These are phyloP conservation scores for Onychomys leucogaster DNA, from an alignment of 2,797 vertebrate species.

Conservation along the genomic window DNA sequence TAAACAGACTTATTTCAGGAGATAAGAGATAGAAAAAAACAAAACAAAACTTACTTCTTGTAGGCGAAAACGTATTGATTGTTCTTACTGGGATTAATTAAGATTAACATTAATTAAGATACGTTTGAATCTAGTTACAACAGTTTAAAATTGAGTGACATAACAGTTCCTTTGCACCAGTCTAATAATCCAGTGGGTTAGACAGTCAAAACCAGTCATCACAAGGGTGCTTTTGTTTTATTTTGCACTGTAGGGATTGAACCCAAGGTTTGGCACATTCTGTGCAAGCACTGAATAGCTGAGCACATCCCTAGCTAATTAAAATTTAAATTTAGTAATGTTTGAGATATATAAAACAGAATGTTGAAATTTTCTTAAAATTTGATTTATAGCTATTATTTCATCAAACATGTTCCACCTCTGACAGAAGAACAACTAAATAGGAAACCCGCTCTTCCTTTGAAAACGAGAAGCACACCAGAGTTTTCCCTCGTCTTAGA, in stretches of 20 bases:
- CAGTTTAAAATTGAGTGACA: not conserved
- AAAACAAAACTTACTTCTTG: not conserved
- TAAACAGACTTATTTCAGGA: not conserved
- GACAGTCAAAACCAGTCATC: not conserved
- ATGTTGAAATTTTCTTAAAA: slow-evolving; percentile 70
- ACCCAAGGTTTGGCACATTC: not conserved
- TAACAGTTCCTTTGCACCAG: not conserved
- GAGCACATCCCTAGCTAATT: not conserved
- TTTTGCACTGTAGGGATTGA: not conserved
- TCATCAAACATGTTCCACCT: slow-evolving; percentile 99
- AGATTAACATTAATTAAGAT: not conserved
- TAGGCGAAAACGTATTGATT: not conserved
- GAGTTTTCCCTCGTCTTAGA: slow-evolving; percentile 99
- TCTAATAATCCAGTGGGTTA: not conserved
- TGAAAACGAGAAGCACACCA: slow-evolving; percentile 99
- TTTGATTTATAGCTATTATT: slow-evolving; percentile 94
- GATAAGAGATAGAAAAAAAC: not conserved
- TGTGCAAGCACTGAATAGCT: not conserved
- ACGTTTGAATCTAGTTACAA: not conserved
- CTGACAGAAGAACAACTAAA: slow-evolving; percentile 99
- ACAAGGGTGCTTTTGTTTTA: not conserved
- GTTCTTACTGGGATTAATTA: not conserved
- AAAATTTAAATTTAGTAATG: slow-evolving; percentile 51
- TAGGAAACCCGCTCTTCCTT: slow-evolving; percentile 96
- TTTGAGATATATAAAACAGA: slow-evolving; percentile 51